These are phyloP conservation scores for Acromyrmex echinatior DNA, from an alignment of 1,140 invertebrate genomes.

Conservation along the genomic window DNA sequence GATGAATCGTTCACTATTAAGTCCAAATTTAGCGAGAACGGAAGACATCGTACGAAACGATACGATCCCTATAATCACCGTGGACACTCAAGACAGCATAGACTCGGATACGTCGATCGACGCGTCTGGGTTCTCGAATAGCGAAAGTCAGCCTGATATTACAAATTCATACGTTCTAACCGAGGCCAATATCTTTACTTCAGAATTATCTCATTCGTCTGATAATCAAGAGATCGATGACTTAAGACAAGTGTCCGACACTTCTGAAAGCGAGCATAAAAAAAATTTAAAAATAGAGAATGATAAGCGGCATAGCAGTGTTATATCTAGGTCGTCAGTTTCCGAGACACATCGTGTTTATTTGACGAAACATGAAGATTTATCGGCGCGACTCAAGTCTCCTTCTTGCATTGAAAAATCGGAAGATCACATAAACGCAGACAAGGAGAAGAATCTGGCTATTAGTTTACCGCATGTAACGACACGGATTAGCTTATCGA, in stretches of 20 bases:
- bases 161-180: not conserved
- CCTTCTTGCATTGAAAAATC: not conserved
- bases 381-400: not conserved
- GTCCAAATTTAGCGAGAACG: not conserved
- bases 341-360: not conserved
- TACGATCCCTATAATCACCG: slow-evolving; percentile 21
- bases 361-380: slow-evolving; percentile 14
- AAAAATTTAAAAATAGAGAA: not conserved
- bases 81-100: slow-evolving; percentile 18
- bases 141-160: not conserved
- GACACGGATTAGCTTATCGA: not conserved
- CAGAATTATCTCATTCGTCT: not conserved
- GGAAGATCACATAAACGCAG: not conserved
- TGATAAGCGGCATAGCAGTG: not conserved
- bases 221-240: not conserved
- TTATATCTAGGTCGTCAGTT: not conserved
- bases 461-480: not conserved
- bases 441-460: not conserved
- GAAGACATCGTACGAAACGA: not conserved
- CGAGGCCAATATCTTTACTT: not conserved
- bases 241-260: not conserved
- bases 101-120: slow-evolving; percentile 13
- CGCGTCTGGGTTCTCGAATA: not conserved
- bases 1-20: not conserved
- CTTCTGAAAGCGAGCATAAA: not conserved